A percentile compares a stretch with the other conserved stretches of the same genome.
phyloP scores from a whole-genome alignment of 2,113 vertebrate species.

The Hemicordylus capensis region DNA sequence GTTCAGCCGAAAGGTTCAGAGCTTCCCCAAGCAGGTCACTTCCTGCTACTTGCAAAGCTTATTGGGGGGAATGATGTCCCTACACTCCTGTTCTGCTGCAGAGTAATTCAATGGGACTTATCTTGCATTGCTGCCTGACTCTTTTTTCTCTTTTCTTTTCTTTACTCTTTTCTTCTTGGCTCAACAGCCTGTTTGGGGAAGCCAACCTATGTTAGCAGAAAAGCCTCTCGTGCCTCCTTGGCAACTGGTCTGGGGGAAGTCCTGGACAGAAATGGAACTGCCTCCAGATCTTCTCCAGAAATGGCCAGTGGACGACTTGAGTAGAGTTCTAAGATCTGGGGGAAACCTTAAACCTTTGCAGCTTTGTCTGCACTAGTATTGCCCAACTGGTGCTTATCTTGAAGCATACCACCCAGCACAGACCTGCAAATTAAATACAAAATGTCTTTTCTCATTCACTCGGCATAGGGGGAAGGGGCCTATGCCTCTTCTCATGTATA shows the following conservation, averaged over 20 bases:
- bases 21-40: background rate
- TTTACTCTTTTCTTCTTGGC: slow-evolving; percentile 29
- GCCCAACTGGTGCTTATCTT: background rate
- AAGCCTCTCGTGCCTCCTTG: slow-evolving; percentile 59
- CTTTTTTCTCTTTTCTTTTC: too few relatives aligned
- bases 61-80: background rate
- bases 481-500: too few relatives aligned
- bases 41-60: background rate
- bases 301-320: background rate
- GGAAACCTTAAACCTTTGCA: background rate
- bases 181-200: slow-evolving; percentile 51
- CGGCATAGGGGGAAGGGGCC: too few relatives aligned
- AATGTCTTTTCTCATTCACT: background rate
- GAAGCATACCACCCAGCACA: background rate
- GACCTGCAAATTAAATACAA: background rate
- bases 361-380: background rate
- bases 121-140: too few relatives aligned
- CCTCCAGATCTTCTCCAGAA: slow-evolving; percentile 42
- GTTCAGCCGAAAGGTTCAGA: background rate
- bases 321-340: background rate
- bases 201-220: slow-evolving; percentile 39
- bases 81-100: background rate
- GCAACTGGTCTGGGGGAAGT: slow-evolving; percentile 37
- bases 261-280: slow-evolving; percentile 6
- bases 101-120: background rate